Evolutionary conservation across 2,888 invertebrate species (phyloP).

Genomic region (Athalia cordata): DNA sequence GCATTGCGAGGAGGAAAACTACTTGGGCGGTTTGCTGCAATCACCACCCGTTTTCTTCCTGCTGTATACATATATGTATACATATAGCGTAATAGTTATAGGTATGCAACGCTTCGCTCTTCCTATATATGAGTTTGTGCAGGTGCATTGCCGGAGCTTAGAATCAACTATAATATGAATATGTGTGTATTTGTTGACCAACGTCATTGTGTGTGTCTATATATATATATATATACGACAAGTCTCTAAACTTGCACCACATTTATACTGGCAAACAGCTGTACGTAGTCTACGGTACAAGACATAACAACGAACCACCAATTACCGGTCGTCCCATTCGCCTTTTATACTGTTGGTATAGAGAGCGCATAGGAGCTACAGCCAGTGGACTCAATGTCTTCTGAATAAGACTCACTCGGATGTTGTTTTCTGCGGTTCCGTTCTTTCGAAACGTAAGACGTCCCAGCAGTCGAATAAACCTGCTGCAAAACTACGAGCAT

Average conservation of each 20-base stretch:
- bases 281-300: conserved; percentile 12
- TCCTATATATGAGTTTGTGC: neutral
- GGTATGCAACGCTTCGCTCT: conserved; percentile 22
- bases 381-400: too few relatives aligned
- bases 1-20: conserved; percentile 24
- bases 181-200: neutral
- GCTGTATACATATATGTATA: too few relatives aligned
- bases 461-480: too few relatives aligned
- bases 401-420: neutral
- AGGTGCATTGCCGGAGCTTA: neutral
- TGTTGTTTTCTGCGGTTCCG: conserved; percentile 16
- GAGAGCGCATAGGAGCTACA: too few relatives aligned
- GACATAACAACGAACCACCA: conserved; percentile 25
- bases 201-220: too few relatives aligned
- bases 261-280: conserved; percentile 1
- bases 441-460: neutral
- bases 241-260: conserved; percentile 25
- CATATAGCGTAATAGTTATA: too few relatives aligned
- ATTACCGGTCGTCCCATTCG: conserved; percentile 13
- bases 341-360: neutral
- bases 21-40: conserved; percentile 31
- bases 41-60: conserved; percentile 22
- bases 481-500: too few relatives aligned
- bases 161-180: conserved; percentile 16
- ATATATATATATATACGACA: neutral